Conservation (phyloP, 2,797 vertebrate species). For the Molossus alvarezi region DNA sequence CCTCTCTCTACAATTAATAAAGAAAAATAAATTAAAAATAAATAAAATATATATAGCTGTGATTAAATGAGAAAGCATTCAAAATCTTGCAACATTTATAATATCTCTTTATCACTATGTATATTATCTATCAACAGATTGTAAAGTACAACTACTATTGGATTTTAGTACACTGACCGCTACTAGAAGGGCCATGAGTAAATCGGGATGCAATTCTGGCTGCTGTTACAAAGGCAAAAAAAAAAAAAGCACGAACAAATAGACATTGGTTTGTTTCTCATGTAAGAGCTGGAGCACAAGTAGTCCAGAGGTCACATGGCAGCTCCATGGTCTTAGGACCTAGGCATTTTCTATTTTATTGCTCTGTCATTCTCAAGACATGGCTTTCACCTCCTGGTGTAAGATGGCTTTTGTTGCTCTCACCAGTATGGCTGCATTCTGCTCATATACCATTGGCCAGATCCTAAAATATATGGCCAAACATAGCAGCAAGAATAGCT, state of each 20-base stretch:
- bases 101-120: background rate
- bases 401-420: constrained; percentile 39
- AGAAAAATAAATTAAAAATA: no score
- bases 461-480: constrained; percentile 29
- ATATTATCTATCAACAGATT: constrained; percentile 59
- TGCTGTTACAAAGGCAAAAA: background rate
- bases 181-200: constrained; percentile 3
- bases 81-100: constrained; percentile 10
- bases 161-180: background rate
- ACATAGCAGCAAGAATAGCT: constrained; percentile 36
- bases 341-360: constrained; percentile 11
- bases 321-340: background rate
- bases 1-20: no score
- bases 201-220: background rate
- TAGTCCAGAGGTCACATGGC: background rate
- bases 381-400: background rate
- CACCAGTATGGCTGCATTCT: constrained; percentile 30
- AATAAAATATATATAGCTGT: background rate
- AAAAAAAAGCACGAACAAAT: constrained; percentile 31
- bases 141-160: background rate
- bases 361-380: background rate
- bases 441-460: background rate
- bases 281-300: background rate
- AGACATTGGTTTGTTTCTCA: constrained; percentile 21
- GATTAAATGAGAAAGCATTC: constrained; percentile 21